Evolutionary conservation across 1,140 invertebrate species (phyloP).

Genomic region (Helicorthomorpha holstii): DNA sequence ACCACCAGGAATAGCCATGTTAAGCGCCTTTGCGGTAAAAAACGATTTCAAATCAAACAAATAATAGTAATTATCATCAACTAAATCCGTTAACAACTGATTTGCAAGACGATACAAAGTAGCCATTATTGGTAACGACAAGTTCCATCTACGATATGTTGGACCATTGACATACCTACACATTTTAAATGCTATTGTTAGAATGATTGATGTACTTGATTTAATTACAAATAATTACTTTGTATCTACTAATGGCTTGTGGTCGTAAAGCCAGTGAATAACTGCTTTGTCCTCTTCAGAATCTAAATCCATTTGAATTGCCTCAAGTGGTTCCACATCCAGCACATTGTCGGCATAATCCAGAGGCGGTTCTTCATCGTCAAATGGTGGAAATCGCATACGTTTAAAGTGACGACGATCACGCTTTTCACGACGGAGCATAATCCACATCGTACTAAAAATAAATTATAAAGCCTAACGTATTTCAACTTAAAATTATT

Average conservation of each 20-base stretch:
- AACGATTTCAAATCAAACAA: constrained; percentile 98
- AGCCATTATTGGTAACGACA: constrained; percentile 90
- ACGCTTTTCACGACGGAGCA: constrained; percentile 97
- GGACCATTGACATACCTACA: constrained; percentile 87
- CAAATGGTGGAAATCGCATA: constrained; percentile 99
- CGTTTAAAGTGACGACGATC: constrained; percentile 97
- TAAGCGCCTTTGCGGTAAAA: constrained; percentile 97
- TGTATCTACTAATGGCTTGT: constrained; percentile 84
- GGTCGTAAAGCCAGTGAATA: constrained; percentile 94
- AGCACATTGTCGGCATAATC: constrained; percentile 99
- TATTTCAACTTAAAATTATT: background rate
- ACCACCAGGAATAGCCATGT: constrained; percentile 99
- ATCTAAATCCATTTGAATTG: constrained; percentile 97
- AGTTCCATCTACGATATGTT: constrained; percentile 90
- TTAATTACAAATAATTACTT: constrained; percentile 34
- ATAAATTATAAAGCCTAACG: constrained; percentile 6
- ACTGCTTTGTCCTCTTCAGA: constrained; percentile 82
- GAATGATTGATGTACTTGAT: background rate
- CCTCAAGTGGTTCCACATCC: constrained; percentile 96
- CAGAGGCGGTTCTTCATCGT: constrained; percentile 98
- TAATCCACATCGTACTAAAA: constrained; percentile 96
- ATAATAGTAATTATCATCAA: constrained; percentile 98
- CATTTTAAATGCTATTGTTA: too few relatives aligned
- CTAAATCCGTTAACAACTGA: constrained; percentile 93
- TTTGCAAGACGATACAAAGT: constrained; percentile 93